Evolutionary conservation across 2,113 vertebrate species (phyloP).

Genomic region (Donacobius atricapilla): DNA sequence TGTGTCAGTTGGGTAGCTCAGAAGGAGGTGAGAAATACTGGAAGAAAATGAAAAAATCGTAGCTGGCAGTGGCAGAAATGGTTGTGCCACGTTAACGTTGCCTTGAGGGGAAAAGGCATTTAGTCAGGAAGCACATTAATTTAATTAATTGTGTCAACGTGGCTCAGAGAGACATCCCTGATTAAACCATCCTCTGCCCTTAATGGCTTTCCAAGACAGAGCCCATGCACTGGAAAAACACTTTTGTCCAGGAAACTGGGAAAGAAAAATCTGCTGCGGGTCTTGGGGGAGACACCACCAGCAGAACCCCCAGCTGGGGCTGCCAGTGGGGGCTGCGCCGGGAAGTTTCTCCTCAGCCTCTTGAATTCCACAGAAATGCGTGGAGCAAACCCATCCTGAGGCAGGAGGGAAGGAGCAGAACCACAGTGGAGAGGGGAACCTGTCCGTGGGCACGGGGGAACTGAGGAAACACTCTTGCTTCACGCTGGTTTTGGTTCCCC

Average conservation of each 20-base stretch:
- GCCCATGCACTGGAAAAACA: not conserved
- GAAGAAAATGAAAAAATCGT: not conserved
- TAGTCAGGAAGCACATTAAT: not conserved
- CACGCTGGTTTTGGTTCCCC: not conserved
- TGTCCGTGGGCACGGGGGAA: rapidly evolving
- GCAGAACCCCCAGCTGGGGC: not conserved
- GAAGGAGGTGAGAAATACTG: not conserved
- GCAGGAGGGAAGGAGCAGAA: constrained; percentile 20
- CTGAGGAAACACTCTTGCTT: not conserved
- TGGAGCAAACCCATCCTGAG: not conserved
- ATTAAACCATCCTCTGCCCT: not conserved
- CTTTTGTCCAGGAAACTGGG: constrained; percentile 57
- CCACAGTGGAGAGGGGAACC: not conserved
- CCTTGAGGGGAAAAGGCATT: not conserved
- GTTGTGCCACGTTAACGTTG: not conserved
- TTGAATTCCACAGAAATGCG: not conserved
- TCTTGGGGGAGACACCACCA: constrained; percentile 8
- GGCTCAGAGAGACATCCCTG: not conserved
- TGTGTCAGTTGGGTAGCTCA: not conserved
- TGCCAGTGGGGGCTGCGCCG: not conserved
- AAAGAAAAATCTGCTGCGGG: constrained; percentile 39
- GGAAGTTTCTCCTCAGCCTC: not conserved
- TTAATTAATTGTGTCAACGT: not conserved
- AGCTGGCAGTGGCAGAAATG: not conserved
- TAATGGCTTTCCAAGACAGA: not conserved